Evolutionary conservation across 2,797 vertebrate genomes (phyloP).

Genomic region (Nannoperca australis): DNA sequence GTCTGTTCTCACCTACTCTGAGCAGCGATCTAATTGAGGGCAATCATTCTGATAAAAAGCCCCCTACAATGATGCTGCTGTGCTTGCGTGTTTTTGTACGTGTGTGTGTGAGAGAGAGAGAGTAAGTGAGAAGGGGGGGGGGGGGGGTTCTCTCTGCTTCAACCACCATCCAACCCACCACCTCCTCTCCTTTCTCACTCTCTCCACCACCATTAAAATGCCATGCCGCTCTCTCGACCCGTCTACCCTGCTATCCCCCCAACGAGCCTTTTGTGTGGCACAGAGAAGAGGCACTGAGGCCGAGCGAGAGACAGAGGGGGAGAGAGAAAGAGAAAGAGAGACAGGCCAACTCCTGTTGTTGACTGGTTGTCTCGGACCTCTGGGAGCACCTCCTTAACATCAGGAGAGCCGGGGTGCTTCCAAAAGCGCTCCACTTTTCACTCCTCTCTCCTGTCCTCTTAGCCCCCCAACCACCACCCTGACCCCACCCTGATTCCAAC

Average conservation of each 20-base stretch:
- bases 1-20: constrained; percentile 79
- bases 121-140: background rate
- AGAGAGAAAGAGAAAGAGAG: constrained; percentile 43
- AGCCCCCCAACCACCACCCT: constrained; percentile 37
- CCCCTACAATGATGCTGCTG: constrained; percentile 82
- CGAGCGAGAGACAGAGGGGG: constrained; percentile 50
- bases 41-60: constrained; percentile 90
- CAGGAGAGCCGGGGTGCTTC: constrained; percentile 68
- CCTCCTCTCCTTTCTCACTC: constrained; percentile 57
- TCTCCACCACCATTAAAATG: constrained; percentile 91
- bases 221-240: constrained; percentile 89
- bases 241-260: constrained; percentile 83
- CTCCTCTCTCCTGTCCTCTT: constrained; percentile 55
- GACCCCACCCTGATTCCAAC: constrained; percentile 23
- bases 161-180: constrained; percentile 52
- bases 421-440: constrained; percentile 72
- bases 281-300: constrained; percentile 61
- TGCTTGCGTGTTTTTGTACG: constrained; percentile 18
- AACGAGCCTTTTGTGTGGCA: constrained; percentile 76
- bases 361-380: constrained; percentile 81
- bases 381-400: constrained; percentile 78
- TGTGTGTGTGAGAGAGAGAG: background rate
- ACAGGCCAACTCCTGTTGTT: constrained; percentile 68
- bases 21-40: constrained; percentile 93
- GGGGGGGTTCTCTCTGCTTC: constrained; percentile 36